Base-by-base conservation (phyloP, 53 echinoderm and acorn worm genomes). In the Mesocentrotus franciscanus region DNA sequence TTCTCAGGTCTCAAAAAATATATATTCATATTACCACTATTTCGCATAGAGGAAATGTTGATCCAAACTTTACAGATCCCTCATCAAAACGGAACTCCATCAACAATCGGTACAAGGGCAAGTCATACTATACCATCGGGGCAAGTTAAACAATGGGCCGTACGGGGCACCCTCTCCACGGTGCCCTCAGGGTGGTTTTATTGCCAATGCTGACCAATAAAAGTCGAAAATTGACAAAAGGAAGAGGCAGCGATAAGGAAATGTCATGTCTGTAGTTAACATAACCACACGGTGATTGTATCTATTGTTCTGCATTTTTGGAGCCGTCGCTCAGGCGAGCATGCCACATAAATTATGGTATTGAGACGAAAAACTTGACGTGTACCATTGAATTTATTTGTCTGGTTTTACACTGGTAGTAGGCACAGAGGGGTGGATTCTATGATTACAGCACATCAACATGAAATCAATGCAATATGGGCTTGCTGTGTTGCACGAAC, bases 221-320 rank as follows among this genome's bases (percentile, higher is more conserved):
- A 91, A 92, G 71, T 92, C 75, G 92, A 60, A 91, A 91, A 61
- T 8, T 91, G 66, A 92, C 92, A 74, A 74, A 30, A 68, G 71
- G 57, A 55, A 26, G 16, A 92, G 71, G 74, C 92, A 56, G 66
- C 74, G 55, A 75, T n/a, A 35, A 72, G 92, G 92, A 92, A 72
- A 71, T 92, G 92, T 92, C 92, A 92, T 72, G 92, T 92, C 39
- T 56, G 56, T 70, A 92, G 74, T 92, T 92, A 72, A 92, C 92
- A 75, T 35, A 70, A 92, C 92, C 92, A 30, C 92, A 74, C 26
- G 10, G 26, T 34, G 42, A 71, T 92, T 92, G 75, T 92, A 70
- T 9, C 64, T 56, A 72, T 71, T 92, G 92, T 92, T 93, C 33
- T 20, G 62, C 20, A 36, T 64, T 91, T 81, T 87, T 27, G 49